Base-by-base conservation (phyloP, 2,888 invertebrate species). In the Antheraea yamamai region DNA sequence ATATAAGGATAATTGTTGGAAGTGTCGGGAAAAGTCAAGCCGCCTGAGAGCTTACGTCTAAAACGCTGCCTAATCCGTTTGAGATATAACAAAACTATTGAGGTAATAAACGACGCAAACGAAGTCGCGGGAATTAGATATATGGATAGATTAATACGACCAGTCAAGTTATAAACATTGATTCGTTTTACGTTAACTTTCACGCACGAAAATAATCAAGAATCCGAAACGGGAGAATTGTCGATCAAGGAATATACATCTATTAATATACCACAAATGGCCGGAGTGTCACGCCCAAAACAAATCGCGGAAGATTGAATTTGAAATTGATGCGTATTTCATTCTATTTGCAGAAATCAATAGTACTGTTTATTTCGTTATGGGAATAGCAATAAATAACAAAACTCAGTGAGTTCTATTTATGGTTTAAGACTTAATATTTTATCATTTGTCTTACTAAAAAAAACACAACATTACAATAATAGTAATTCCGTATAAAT, bases 151-250 rank as follows among this genome's bases (percentile, higher is more conserved):
- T 47, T 47, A 47, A 47, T 12, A 20, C 20, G 20, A 55, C 16
- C 55, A 61, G 8, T 23, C 7, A 61, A 61, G 23, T 23, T 6
- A 61, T 8, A 61, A n/a, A 61, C 61, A 23, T 23, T 23, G 23
- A 47, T 47, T 61, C 7, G n/a, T 23, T 61, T n/a, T 61, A 35
- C 66, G 66, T 30, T 4, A 39, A 20, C 76, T 75, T 74, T 77
- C 76, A 87, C 87, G 91, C 89, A 89, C 91, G 87, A 82, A 82
- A 78, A 75, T 76, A 83, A 89, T 89, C 87, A 81, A 77, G 78
- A 79, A 79, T 90, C 68, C 89, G 91, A 89, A 90, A 83, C 85
- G 89, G 80, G 85, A 81, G 82, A 84, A 75, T 47, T 26, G 52
- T 20, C 47, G 12, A 10, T 58, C 39, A 55, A 35, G 30, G 61